Evolutionary conservation across 2,797 vertebrate genomes (phyloP), one percentile per base, ranked within the genome.

Genomic region (Limosa lapponica): DNA sequence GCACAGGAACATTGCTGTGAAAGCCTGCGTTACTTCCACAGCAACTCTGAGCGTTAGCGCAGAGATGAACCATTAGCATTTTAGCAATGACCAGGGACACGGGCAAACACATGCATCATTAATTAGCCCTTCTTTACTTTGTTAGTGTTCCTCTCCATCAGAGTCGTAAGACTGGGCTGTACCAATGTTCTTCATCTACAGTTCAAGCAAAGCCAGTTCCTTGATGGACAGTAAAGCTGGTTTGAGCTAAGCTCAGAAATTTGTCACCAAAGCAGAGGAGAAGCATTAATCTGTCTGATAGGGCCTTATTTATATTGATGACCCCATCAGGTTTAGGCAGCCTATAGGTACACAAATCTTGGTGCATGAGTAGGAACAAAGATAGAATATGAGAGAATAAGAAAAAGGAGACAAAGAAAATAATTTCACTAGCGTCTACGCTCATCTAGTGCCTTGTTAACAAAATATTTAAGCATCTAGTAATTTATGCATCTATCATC

Each of bases 181-280:
- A 20, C 2, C 2, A 62, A 66, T 37, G n/a, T 55, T 80, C 44
- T 14, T 65, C 1, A 0, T 16, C 36, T 46, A 37, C 5, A 1
- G 27, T 30, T 30, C 66, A 72, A 83, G 75, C 13, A 74, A 78
- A 81, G 57, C 12, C 6, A 5, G 6, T 43, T 77, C 34, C 69
- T 25, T n/a, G 19, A 43, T 11, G 16, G 52, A 43, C 27, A 41
- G 28, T 27, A 28, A 88, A 62, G 20, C 2, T 59, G 30, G 16
- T 57, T 28, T 51, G 62, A 91, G 58, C 34, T 52, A 59, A 89
- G 11, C 6, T 89, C 69, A 62, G 32, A 59, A 84, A 69, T 10
- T 25, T 44, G 20, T 66, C 37, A 72, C 30, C 61, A 22, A 57
- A 46, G 28, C 1, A 62, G 22, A 89, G 17, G 19, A 82, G 20